These are phyloP conservation scores for Otolemur crassicaudatus DNA, from an alignment of 2,797 vertebrate genomes.

Conservation along the genomic window DNA sequence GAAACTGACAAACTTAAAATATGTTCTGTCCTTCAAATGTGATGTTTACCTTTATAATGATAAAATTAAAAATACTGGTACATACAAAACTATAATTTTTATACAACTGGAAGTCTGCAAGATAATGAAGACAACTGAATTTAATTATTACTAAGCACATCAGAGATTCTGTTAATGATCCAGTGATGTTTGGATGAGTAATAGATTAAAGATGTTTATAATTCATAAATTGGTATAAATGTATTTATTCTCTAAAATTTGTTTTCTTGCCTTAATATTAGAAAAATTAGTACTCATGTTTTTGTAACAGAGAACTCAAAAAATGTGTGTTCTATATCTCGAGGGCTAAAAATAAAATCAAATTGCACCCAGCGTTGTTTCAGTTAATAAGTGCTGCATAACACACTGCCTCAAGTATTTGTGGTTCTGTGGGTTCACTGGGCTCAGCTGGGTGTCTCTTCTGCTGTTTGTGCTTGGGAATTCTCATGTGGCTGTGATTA, in stretches of 20 bases:
- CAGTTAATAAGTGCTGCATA: neutral
- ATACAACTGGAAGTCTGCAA: neutral
- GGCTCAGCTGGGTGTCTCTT: neutral
- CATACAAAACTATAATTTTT: neutral
- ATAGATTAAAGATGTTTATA: neutral
- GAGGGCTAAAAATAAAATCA: neutral
- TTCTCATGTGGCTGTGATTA: neutral
- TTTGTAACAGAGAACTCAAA: neutral
- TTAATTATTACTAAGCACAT: neutral
- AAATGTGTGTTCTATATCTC: neutral
- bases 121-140: neutral
- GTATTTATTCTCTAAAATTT: neutral
- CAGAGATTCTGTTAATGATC: neutral
- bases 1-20: neutral
- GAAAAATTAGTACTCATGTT: neutral
- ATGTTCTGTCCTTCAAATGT: neutral
- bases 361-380: neutral
- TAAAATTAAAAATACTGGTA: neutral
- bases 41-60: neutral
- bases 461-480: neutral
- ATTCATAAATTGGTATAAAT: neutral
- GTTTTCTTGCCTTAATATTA: neutral
- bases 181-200: neutral
- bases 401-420: neutral
- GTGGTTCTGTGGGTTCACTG: neutral